Base-by-base conservation (phyloP, 1,140 invertebrate species). In the Carposina sasakii region DNA sequence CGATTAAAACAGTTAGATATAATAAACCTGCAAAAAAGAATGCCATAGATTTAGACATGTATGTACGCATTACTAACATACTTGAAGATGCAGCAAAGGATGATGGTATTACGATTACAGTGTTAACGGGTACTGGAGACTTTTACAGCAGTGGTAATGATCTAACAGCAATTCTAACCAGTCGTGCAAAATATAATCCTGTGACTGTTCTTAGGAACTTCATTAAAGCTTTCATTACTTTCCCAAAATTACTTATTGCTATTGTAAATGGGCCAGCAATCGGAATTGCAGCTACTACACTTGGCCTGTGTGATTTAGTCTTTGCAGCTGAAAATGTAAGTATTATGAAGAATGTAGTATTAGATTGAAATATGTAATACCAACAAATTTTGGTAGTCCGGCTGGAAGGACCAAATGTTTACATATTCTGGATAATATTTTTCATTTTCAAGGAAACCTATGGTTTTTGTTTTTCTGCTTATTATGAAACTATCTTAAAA, bases 191-290 rank as follows among this genome's bases (percentile, higher is more conserved):
- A 13, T 47, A 46, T 2, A 54, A 53, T 34, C 67, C 65, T 10
- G 36, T 57, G 4, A 51, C 66, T 30, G 51, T 79, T 39, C 60
- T 87, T 52, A 90, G 89, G 42, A 77, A 89, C 23, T 95, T 95
- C 81, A 88, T 98, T 9, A 85, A 88, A 54, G 85, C 92, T 2
- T 91, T 97, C 57, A 96, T 99, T 55, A 88, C 90, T 51, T 97
- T 94, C 72, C 93, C 95, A 0, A 99, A 99, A 81, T 87, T 97
- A 15, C 69, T 99, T 31, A 88, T 98, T 48, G 94, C 91, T 26
- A 81, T 97, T 31, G 91, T 99, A 0, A 97, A 99, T 89, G 97
- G 96, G 24, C 95, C 94, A 39, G 95, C 96, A n/a, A 89, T 98
- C 53, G 98, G 98, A 15, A 91, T 99, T 57, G 91, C 91, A 39